Conservation (phyloP, 1,140 invertebrate genomes). For the Psilanteris sp. region DNA sequence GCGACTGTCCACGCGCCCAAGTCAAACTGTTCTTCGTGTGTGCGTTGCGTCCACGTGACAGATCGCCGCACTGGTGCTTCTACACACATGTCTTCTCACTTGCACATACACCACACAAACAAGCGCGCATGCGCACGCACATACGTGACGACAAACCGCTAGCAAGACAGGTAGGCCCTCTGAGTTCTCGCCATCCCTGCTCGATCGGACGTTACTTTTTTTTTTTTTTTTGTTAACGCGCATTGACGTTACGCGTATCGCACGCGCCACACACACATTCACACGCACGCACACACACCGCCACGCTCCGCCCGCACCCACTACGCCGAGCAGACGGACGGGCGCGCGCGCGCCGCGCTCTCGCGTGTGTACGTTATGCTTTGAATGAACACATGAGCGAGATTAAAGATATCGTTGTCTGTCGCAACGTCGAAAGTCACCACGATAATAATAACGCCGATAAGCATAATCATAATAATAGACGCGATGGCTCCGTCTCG, state of each 20-base stretch:
- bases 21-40: slow-evolving; percentile 57
- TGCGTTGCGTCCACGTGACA: slow-evolving; percentile 59
- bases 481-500: too few species aligned
- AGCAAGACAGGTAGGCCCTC: slow-evolving; percentile 59
- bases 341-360: too few species aligned
- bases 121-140: slow-evolving; percentile 21
- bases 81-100: slow-evolving; percentile 23
- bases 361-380: too few species aligned
- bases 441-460: too few species aligned
- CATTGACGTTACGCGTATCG: slow-evolving; percentile 37
- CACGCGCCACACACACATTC: slow-evolving; percentile 16
- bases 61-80: slow-evolving; percentile 48
- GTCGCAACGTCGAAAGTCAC: too few species aligned
- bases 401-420: too few species aligned
- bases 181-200: slow-evolving; percentile 15
- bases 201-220: slow-evolving; percentile 18
- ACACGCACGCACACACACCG: too few species aligned
- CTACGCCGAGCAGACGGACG: too few species aligned
- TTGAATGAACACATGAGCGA: too few species aligned
- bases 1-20: slow-evolving; percentile 74
- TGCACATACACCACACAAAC: slow-evolving; percentile 27
- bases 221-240: slow-evolving; percentile 37
- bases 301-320: too few species aligned
- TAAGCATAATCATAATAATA: too few species aligned
- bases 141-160: slow-evolving; percentile 27